Evolutionary conservation across 1,140 invertebrate species (phyloP), one percentile per base, ranked within the genome.

Genomic region (Atta cephalotes): DNA sequence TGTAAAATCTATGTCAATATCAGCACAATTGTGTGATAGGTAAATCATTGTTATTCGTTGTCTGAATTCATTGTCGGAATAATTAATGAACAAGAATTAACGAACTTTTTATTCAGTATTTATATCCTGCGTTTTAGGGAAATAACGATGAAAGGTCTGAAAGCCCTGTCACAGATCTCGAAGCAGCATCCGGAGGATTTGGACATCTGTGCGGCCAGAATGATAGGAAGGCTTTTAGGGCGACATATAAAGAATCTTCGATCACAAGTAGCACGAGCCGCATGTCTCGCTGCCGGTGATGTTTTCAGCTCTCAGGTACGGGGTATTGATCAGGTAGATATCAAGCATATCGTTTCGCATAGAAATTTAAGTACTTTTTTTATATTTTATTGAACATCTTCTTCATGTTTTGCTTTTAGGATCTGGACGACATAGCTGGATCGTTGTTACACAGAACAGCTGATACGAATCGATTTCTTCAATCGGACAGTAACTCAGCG

Each of bases 391-490:
- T 0, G 2, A 68, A 18, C 16, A 4, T n/a, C 7, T 35, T 3
- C 0, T 25, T 39, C 28, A 5, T 28, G 58, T 5, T 58, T 51
- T 28, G 31, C 5, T 4, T 1, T 18, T 10, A 98, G 95, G 98
- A 99, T 94, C 94, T 98, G 25, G 99, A 99, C 92, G 98, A 98
- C 89, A 96, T 98, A 79, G 97, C 97, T 0, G 96, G 96, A 28
- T 96, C 97, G 9, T 94, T 99, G 35, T 95, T 99, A 21, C 97
- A 98, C 86, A 97, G 98, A 90, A 98, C 98, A 58, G 98, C 98
- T 0, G 99, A 99, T 92, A 99, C 98, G 1, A 99, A 99, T 94
- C 97, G 97, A 90, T 99, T 99, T 93, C 96, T 99, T 35, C 96
- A 98, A 58, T 97, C 97, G 21, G 98, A 99, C 94, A 97, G 98